Evolutionary conservation across 2,888 invertebrate genomes (phyloP), one percentile per base, ranked within the genome.

Genomic region (Mystacides longicornis): DNA sequence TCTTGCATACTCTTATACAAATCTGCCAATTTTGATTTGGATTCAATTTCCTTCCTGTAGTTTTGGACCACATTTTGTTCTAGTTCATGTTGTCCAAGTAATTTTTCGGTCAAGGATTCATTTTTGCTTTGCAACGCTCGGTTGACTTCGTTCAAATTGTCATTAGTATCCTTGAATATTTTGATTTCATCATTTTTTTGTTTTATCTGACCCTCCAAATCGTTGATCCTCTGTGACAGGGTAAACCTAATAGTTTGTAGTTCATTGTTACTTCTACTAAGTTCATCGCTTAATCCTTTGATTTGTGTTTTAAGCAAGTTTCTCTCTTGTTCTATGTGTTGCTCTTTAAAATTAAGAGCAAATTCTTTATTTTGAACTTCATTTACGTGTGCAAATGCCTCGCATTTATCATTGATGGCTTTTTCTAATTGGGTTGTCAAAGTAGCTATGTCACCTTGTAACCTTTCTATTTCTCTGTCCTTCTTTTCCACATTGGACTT

Each of bases 11-110:
- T 83, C 74, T 92, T 92, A 67, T 93, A 93, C 11, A 94, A 73
- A 62, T 89, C 86, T 2, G 89, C 85, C 54, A 96, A 75, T 73
- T 89, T 89, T 1, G 85, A 85, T 73, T 93, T 93, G 2, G 93
- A 88, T 58, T 86, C 82, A 18, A 95, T 74, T 75, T 97, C 94
- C 64, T 89, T 82, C 65, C 85, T 81, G 64, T 82, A 86, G 64
- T 82, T 83, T 61, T 92, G 81, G 68, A 82, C 79, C 79, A 91
- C 73, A 81, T 84, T 75, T 74, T 83, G 74, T 77, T 89, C 83
- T 60, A 83, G 80, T 65, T 89, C 87, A 63, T 85, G 81, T 61
- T 89, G 87, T 64, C 85, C 82, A 67, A 84, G 80, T 58, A 92
- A 73, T 62, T 86, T 85, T 62, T 85, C 79, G 2, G 83, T 78